Percentiles rank a stretch among this genome's conserved stretches.
phyloP scores from a whole-genome alignment of 2,888 invertebrate species.

The Acanthosepion esculentum region DNA sequence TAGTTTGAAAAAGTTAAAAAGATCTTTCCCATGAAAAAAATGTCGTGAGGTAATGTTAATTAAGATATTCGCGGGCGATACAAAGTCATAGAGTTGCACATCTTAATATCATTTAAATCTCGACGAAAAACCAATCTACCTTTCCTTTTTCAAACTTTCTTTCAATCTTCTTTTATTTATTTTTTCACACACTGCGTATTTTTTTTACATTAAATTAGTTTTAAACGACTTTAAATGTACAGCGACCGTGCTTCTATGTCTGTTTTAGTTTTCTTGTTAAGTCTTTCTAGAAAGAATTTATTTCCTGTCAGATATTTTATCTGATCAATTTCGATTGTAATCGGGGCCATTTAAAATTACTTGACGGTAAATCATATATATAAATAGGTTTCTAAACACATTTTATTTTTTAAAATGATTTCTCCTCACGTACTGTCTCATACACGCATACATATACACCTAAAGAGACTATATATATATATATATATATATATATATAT shows the following conservation, averaged over 20 bases:
- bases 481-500: too few relatives aligned
- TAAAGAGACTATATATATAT: too few relatives aligned
- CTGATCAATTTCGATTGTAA: not conserved
- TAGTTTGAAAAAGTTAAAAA: not conserved
- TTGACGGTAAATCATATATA: not conserved
- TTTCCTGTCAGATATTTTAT: not conserved
- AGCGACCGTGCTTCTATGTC: not conserved
- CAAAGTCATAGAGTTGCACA: not conserved
- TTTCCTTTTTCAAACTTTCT: not conserved
- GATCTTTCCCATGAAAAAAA: not conserved
- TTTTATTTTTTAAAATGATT: too few relatives aligned
- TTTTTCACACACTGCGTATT: not conserved
- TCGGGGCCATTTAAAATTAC: not conserved
- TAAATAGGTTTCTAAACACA: too few relatives aligned
- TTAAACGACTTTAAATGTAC: not conserved
- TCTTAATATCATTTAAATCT: not conserved
- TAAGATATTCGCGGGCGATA: not conserved
- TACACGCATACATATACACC: too few relatives aligned
- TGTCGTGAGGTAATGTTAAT: not conserved
- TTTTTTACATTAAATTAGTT: not conserved
- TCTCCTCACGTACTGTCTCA: too few relatives aligned
- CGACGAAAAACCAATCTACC: not conserved
- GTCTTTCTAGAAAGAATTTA: not conserved
- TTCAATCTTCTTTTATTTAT: not conserved
- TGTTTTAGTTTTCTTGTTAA: not conserved